A percentile compares a stretch with the other conserved stretches of the same genome.
These are phyloP conservation scores for Ctenoplectra terminalis DNA, from an alignment of 1,140 invertebrate species.

Conservation along the genomic window DNA sequence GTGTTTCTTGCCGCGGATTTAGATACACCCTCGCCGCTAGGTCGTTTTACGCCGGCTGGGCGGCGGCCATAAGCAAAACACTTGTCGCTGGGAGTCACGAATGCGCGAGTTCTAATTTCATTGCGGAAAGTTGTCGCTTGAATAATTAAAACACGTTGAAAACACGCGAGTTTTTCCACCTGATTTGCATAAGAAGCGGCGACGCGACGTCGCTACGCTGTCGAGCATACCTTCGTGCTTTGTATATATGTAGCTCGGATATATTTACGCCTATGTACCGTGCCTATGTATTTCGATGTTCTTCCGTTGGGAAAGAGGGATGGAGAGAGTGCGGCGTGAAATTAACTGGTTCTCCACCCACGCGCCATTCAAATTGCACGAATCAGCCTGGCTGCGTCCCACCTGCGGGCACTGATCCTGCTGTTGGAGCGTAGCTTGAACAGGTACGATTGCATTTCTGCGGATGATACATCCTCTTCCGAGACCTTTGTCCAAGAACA, in stretches of 20 bases:
- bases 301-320: background rate
- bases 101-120: constrained; percentile 80
- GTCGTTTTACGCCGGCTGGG: constrained; percentile 52
- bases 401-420: constrained; percentile 45
- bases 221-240: background rate
- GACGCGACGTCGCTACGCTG: constrained; percentile 18
- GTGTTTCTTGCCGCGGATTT: constrained; percentile 61
- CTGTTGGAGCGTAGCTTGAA: constrained; percentile 7
- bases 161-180: constrained; percentile 78
- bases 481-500: background rate
- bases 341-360: constrained; percentile 65
- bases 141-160: constrained; percentile 81
- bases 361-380: constrained; percentile 58
- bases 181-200: constrained; percentile 72
- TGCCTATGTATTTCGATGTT: constrained; percentile 20
- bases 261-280: constrained; percentile 43
- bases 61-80: constrained; percentile 78
- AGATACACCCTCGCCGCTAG: constrained; percentile 51
- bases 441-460: constrained; percentile 8
- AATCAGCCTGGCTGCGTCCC: constrained; percentile 56
- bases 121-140: constrained; percentile 81
- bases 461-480: constrained; percentile 7
- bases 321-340: constrained; percentile 43
- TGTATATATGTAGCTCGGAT: background rate
- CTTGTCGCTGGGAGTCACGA: constrained; percentile 77